These are phyloP conservation scores for Carcharodon carcharias DNA, from an alignment of 2,797 vertebrate genomes.

Conservation along the genomic window DNA sequence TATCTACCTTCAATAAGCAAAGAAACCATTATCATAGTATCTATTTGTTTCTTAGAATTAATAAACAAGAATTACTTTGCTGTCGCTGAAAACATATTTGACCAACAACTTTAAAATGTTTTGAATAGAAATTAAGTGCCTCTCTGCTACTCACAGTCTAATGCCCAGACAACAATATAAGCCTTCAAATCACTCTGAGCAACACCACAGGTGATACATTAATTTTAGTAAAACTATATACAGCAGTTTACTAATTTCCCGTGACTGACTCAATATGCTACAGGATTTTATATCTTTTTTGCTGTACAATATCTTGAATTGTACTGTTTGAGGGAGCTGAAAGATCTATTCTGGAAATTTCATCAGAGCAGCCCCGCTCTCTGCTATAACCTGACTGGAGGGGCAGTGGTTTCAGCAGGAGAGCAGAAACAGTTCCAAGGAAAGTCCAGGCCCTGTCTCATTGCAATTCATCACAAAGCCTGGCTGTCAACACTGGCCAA, in stretches of 20 bases:
- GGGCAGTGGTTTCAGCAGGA: background rate
- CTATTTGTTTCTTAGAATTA: background rate
- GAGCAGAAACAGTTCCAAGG: background rate
- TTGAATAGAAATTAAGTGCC: background rate
- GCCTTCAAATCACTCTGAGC: background rate
- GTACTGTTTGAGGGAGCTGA: background rate
- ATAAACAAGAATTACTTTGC: background rate
- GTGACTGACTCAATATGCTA: background rate
- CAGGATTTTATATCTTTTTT: background rate
- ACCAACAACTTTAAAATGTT: background rate
- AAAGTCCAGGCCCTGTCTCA: background rate
- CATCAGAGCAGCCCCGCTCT: background rate
- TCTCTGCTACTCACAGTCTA: background rate
- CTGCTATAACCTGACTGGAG: background rate
- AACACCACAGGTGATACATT: background rate
- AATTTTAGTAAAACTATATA: background rate
- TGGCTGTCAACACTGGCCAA: background rate
- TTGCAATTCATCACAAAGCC: conserved; percentile 15
- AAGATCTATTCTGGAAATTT: background rate
- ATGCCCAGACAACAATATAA: background rate
- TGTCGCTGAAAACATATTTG: background rate
- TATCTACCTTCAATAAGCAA: background rate
- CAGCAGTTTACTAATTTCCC: background rate
- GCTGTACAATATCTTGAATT: background rate
- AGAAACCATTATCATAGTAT: background rate